Evolutionary conservation across 2,888 invertebrate species (phyloP).

Genomic region (Sphaerophoria rueppellii): DNA sequence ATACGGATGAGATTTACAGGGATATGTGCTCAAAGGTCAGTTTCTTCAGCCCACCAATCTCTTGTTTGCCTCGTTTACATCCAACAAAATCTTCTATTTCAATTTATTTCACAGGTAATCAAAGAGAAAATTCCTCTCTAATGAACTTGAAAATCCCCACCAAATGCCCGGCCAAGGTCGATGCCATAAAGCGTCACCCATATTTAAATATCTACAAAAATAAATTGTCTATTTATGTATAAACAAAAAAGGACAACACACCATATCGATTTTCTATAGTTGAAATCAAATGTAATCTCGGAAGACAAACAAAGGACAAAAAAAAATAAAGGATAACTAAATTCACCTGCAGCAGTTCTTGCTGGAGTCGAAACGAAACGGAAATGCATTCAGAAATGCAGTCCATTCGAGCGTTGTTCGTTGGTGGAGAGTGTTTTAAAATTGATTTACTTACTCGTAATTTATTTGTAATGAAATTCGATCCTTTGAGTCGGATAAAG

Average conservation of each 20-base stretch:
- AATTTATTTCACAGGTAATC: conserved; percentile 77
- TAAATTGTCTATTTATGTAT: conserved; percentile 19
- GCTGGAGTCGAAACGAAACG: not conserved
- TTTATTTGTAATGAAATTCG: not conserved
- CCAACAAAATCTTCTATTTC: not conserved
- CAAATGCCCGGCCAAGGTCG: conserved; percentile 2
- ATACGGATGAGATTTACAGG: conserved; percentile 92
- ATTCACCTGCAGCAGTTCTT: conserved; percentile 1
- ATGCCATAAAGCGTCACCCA: conserved; percentile 1
- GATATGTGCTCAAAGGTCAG: conserved; percentile 92
- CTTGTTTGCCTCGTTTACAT: conserved; percentile 13
- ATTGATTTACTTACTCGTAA: conserved; percentile 14
- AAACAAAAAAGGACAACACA: not conserved
- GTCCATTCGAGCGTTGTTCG: not conserved
- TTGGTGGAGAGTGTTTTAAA: not conserved
- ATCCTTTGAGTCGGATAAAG: not conserved
- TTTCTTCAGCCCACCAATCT: not conserved
- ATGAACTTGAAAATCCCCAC: conserved; percentile 47
- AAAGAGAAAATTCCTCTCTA: conserved; percentile 79
- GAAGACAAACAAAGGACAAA: conserved; percentile 1
- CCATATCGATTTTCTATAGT: conserved; percentile 22
- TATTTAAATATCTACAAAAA: not conserved
- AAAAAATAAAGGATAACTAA: not conserved
- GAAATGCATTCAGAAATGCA: conserved; percentile 22
- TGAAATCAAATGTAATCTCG: conserved; percentile 2